Conservation (phyloP, 2,797 vertebrate genomes). For the Hyperoplus immaculatus region DNA sequence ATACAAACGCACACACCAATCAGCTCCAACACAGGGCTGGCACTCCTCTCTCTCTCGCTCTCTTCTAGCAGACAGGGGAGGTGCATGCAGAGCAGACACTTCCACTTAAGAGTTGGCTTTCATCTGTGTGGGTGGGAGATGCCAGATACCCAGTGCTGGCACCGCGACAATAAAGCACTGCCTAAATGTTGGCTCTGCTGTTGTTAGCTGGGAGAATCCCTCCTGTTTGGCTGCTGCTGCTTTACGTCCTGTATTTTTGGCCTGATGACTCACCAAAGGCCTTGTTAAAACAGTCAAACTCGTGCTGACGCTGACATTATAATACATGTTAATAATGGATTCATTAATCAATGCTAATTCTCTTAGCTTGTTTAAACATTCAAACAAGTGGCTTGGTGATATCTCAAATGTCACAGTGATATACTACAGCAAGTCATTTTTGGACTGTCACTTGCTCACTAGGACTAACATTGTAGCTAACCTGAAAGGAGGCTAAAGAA, state of each 20-base stretch:
- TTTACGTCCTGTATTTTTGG: slow-evolving; percentile 56
- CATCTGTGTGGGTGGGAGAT: slow-evolving; percentile 82
- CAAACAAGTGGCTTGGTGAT: slow-evolving; percentile 29
- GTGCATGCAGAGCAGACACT: slow-evolving; percentile 72
- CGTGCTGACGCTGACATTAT: slow-evolving; percentile 50
- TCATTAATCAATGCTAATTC: slow-evolving; percentile 64
- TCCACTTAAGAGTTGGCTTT: slow-evolving; percentile 78
- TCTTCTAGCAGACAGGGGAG: slow-evolving; percentile 72
- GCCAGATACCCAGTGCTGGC: slow-evolving; percentile 65
- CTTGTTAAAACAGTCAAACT: slow-evolving; percentile 63
- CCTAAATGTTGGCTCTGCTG: slow-evolving; percentile 54
- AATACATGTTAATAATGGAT: slow-evolving; percentile 59
- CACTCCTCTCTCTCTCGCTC: slow-evolving; percentile 17
- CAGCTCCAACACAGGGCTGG: slow-evolving; percentile 46
- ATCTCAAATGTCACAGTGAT: slow-evolving; percentile 28
- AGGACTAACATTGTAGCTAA: neutral
- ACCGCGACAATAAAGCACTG: slow-evolving; percentile 48
- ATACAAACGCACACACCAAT: slow-evolving; percentile 44
- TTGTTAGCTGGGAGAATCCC: slow-evolving; percentile 18
- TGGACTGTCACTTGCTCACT: neutral
- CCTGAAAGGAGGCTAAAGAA: neutral
- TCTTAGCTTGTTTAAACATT: slow-evolving; percentile 53
- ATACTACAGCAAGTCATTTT: slow-evolving; percentile 17
- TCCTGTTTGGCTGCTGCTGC: slow-evolving; percentile 58
- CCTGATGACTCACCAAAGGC: slow-evolving; percentile 57